Evolutionary conservation across 1,140 invertebrate species (phyloP).

Genomic region (Drosophila oshimai): DNA sequence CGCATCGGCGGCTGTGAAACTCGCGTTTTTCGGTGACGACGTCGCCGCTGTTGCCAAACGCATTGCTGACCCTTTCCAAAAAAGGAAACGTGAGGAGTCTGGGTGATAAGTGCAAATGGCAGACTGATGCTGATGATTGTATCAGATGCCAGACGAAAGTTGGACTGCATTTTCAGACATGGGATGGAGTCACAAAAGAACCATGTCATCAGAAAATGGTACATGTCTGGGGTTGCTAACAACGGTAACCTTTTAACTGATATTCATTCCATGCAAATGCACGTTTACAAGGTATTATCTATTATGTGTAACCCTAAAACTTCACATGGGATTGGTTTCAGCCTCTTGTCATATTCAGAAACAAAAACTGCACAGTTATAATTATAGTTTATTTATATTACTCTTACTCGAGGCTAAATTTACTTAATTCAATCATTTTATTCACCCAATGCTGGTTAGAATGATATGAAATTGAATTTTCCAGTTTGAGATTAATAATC

Average conservation of each 20-base stretch:
- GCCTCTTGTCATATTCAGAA: too few relatives aligned
- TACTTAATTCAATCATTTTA: too few relatives aligned
- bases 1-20: constrained; percentile 52
- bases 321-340: too few relatives aligned
- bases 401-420: too few relatives aligned
- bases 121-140: constrained; percentile 38
- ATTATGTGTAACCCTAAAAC: too few relatives aligned
- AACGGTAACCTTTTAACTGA: background rate
- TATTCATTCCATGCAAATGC: too few relatives aligned
- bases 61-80: constrained; percentile 17
- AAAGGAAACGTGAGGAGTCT: constrained; percentile 8
- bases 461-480: too few relatives aligned
- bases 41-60: constrained; percentile 32
- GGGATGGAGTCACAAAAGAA: background rate
- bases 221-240: background rate
- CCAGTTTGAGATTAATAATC: too few relatives aligned
- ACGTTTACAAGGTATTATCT: too few relatives aligned
- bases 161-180: constrained; percentile 4
- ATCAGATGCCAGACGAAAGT: constrained; percentile 29
- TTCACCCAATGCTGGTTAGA: too few relatives aligned
- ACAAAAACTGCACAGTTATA: too few relatives aligned
- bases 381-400: too few relatives aligned
- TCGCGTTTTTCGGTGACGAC: constrained; percentile 22
- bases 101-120: constrained; percentile 33
- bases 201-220: background rate